Conservation (phyloP, 2,797 vertebrate species). For the Halcyon smyrnensis region DNA sequence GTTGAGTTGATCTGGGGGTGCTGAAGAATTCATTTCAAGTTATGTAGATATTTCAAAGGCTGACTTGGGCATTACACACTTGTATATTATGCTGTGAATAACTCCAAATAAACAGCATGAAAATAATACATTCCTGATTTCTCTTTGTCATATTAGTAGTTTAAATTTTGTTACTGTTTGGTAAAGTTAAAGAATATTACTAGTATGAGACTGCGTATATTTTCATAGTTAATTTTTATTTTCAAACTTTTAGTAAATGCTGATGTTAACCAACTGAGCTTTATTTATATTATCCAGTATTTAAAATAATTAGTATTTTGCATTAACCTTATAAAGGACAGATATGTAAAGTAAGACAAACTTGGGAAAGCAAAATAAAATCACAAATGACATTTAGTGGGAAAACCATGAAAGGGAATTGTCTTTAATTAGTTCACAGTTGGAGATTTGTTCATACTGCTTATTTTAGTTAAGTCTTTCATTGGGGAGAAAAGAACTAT, state of each 20-base stretch:
- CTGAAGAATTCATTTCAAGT: neutral
- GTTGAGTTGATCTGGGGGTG: neutral
- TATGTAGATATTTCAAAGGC: neutral
- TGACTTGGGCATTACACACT: neutral
- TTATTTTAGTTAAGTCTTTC: conserved; percentile 86
- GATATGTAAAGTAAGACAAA: conserved; percentile 72
- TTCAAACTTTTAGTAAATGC: neutral
- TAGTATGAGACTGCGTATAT: neutral
- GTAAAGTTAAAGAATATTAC: neutral
- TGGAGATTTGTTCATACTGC: conserved; percentile 82
- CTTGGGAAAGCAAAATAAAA: conserved; percentile 80
- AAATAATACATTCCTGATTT: neutral
- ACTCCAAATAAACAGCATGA: neutral
- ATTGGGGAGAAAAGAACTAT: conserved; percentile 77
- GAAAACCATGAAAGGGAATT: conserved; percentile 83
- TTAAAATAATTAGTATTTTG: conserved; percentile 48
- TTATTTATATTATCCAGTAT: neutral
- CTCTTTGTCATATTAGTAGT: neutral
- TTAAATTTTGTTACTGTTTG: neutral
- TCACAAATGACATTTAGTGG: conserved; percentile 80
- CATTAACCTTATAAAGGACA: conserved; percentile 53
- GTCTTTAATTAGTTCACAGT: conserved; percentile 87
- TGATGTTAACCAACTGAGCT: neutral
- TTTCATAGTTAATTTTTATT: neutral
- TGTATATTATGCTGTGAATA: neutral